phyloP scores from a whole-genome alignment of 2,797 vertebrate genomes.

The Notamacropus eugenii region DNA sequence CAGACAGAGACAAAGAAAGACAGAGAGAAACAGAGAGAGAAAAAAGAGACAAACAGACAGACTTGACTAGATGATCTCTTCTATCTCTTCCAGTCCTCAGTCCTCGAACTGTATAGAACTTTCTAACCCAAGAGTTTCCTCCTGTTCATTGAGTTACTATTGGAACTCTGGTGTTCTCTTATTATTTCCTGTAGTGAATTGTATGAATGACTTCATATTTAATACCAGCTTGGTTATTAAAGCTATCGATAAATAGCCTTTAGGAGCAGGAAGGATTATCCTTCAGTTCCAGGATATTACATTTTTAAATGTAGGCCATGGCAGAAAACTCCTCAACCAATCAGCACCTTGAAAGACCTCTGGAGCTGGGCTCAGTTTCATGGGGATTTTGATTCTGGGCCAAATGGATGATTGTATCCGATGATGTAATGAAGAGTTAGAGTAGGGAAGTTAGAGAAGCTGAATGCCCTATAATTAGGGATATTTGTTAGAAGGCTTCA shows the following conservation, averaged over 20 bases:
- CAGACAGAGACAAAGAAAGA: background rate
- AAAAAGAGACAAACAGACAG: background rate
- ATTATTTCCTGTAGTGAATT: slow-evolving; percentile 58
- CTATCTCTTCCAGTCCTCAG: slow-evolving; percentile 19
- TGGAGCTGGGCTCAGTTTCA: slow-evolving; percentile 71
- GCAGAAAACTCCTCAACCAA: slow-evolving; percentile 75
- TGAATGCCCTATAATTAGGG: slow-evolving; percentile 73
- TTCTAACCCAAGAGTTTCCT: slow-evolving; percentile 48
- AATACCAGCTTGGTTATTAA: slow-evolving; percentile 69
- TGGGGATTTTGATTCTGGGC: slow-evolving; percentile 77
- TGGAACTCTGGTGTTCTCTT: slow-evolving; percentile 49
- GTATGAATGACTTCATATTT: slow-evolving; percentile 77
- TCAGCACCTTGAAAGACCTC: slow-evolving; percentile 77
- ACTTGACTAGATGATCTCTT: background rate
- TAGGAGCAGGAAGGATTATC: slow-evolving; percentile 71
- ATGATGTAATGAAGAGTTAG: slow-evolving; percentile 80
- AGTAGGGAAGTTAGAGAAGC: slow-evolving; percentile 77
- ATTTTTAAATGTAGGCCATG: slow-evolving; percentile 79
- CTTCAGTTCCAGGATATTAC: slow-evolving; percentile 72
- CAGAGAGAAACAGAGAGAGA: background rate
- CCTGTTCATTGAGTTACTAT: slow-evolving; percentile 40
- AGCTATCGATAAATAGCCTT: slow-evolving; percentile 71
- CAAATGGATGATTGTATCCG: slow-evolving; percentile 77
- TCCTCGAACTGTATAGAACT: slow-evolving; percentile 48
- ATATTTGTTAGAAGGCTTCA: slow-evolving; percentile 77